A percentile compares a stretch with the other conserved stretches of the same genome.
Evolutionary conservation across 2,888 invertebrate genomes (phyloP).

Genomic region (Drosophila falleni): DNA sequence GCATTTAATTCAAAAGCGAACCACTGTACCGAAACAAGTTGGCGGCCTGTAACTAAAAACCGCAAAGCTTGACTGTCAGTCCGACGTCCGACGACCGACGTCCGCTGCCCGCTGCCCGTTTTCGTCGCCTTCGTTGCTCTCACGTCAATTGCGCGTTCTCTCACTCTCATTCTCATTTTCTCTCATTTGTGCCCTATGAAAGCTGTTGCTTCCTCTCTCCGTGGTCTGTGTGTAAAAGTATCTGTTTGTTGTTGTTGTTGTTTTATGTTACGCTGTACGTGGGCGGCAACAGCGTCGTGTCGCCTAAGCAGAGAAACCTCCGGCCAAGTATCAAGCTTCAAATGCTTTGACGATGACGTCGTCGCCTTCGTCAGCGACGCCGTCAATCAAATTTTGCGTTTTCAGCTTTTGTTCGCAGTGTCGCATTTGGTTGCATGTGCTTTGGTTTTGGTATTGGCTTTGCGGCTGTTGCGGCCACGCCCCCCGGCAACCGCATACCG

Average conservation of each 20-base stretch:
- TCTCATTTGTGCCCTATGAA: conserved; percentile 30
- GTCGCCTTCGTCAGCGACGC: conserved; percentile 46
- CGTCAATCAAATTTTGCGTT: conserved; percentile 70
- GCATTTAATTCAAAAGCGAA: not conserved
- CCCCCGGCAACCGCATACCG: conserved; percentile 2
- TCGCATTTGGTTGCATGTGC: conserved; percentile 67
- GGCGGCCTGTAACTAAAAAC: conserved; percentile 75
- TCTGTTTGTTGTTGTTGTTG: conserved; percentile 49
- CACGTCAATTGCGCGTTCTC: conserved; percentile 38
- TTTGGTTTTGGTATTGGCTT: conserved; percentile 34
- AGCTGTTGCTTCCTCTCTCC: conserved; percentile 78
- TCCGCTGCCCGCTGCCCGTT: conserved; percentile 13
- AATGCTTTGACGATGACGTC: conserved; percentile 79
- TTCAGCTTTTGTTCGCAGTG: conserved; percentile 42
- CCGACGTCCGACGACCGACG: conserved; percentile 18
- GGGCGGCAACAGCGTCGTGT: conserved; percentile 63
- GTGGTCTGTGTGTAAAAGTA: conserved; percentile 68
- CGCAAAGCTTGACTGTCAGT: conserved; percentile 68
- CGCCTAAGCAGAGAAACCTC: conserved; percentile 60
- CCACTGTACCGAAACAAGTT: conserved; percentile 70
- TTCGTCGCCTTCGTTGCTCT: conserved; percentile 28
- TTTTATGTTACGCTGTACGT: conserved; percentile 54
- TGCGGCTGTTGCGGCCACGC: conserved; percentile 20
- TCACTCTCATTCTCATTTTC: conserved; percentile 8
- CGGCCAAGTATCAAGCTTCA: conserved; percentile 67